Evolutionary conservation across 2,113 vertebrate genomes (phyloP), one percentile per base, ranked within the genome.

Genomic region (Poeciliopsis retropinna): DNA sequence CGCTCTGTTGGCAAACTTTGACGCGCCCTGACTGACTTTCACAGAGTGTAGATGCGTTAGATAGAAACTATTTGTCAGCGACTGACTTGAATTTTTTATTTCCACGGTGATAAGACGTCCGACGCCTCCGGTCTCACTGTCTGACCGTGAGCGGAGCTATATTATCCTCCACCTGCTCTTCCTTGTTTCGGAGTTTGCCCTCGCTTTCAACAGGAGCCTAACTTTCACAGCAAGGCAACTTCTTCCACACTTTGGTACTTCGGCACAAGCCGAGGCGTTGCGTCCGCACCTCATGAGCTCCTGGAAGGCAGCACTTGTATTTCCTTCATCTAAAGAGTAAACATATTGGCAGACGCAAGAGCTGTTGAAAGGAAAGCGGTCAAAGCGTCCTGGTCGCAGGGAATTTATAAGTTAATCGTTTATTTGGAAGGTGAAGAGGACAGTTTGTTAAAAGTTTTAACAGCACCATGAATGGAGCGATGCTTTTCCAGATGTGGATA

Each of bases 81-180:
- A 27, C 64, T 39, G 64, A n/a, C n/a, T 39, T 6, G 34, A 39
- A 28, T 66, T 39, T 39, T 66, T 41, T 14, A n/a, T 9, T 51
- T 64, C 25, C 64, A 17, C 73, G 27, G 65, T 57, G 85, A 90
- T 90, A 91, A 93, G 84, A 88, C 68, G 78, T 25, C 17, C 30
- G 92, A 88, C 89, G 92, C 92, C 90, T 51, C 10, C 39, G 14
- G 31, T 62, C 85, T 82, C 44, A 34, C 12, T 28, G 76, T 76
- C 32, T 92, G 91, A 68, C 91, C 92, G 86, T 91, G 91, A 88
- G 64, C 54, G 64, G 67, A 73, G 83, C 80, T 90, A 87, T 92
- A 88, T 86, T 44, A 88, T 8, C 54, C 80, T 64, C 87, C 89
- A 92, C 90, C 86, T 90, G 88, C 63, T 5, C 64, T 6, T 64